Base-by-base conservation (phyloP, 2,113 vertebrate species). In the Pedionomus torquatus region DNA sequence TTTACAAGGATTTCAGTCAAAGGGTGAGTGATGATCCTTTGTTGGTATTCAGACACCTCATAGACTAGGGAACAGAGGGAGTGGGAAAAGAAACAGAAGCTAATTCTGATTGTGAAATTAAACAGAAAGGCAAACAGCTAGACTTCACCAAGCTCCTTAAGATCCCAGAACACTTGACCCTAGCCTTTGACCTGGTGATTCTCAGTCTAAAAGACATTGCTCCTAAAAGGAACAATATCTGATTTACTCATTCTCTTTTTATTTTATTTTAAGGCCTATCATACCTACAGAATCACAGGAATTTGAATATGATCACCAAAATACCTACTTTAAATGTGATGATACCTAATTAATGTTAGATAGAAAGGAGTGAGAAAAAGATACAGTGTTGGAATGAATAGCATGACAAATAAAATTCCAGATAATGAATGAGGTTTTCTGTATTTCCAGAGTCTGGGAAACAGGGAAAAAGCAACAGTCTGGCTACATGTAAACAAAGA, bases 151-250 rank as follows among this genome's bases (percentile, higher is more conserved):
- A 46, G 39, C 74, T 64, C 46, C 28, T 81, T 81, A 70, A 74
- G 61, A 72, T 64, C 87, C 91, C 31, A 80, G 58, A 94, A 95
- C 35, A 95, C 46, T 58, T 89, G 90, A 92, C 84, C 12, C 2
- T 58, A 76, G 90, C 41, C 78, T 96, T 94, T 95, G 93, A 74
- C 75, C 89, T 78, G 20, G 37, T n/a, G 39, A 85, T 78, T 91
- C 69, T 66, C 11, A 95, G 58, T 9, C 69, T 95, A 61, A 44
- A 83, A 95, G 33, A 33, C 8, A 88, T 58, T n/a, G n/a, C 26
- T 31, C 46, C 69, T n/a, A n/a, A 87, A 89, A 49, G 16, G 60
- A 96, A 87, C 26, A 72, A 87, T 24, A 87, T 48, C 20, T 37
- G 6, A 25, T 83, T 89, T 82, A 74, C 8, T 91, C 74, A 13